Conservation (phyloP, 2,113 vertebrate species). For the Sander lucioperca region DNA sequence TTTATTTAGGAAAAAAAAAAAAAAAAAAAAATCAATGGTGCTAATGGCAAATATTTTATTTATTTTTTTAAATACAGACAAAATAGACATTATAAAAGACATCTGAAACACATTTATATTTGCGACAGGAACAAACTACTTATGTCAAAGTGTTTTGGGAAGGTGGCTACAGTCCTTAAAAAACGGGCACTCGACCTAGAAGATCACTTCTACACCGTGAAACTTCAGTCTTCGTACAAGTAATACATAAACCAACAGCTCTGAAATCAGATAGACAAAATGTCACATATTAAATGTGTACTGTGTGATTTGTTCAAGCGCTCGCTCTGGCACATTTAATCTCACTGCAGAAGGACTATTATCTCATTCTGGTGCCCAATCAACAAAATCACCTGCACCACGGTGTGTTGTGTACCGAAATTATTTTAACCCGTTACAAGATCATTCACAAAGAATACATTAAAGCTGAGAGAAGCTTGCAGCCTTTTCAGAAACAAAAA, state of each 20-base stretch:
- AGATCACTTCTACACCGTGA: not conserved
- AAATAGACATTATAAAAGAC: slow-evolving; percentile 73
- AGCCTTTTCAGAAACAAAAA: not conserved
- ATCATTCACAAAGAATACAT: not conserved
- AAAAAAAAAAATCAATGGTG: not conserved
- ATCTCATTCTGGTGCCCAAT: not conserved
- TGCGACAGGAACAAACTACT: slow-evolving; percentile 41
- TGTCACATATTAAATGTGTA: not conserved
- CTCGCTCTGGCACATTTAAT: not conserved
- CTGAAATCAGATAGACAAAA: not conserved
- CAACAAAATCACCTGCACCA: not conserved
- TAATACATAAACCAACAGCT: not conserved
- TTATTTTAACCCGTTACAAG: not conserved
- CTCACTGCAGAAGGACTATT: not conserved
- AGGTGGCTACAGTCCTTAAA: not conserved
- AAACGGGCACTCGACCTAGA: slow-evolving; percentile 38
- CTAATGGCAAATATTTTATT: slow-evolving; percentile 51
- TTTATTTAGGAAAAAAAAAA: not conserved
- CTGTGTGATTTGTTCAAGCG: not conserved
- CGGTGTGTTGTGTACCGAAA: not conserved
- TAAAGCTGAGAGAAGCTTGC: slow-evolving; percentile 12
- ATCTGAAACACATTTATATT: slow-evolving; percentile 42
- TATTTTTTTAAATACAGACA: slow-evolving; percentile 64
- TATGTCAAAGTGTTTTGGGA: slow-evolving; percentile 22
- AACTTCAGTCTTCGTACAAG: not conserved